A percentile compares a stretch with the other conserved stretches of the same genome.
phyloP scores from a whole-genome alignment of 2,113 vertebrate genomes.

The Benitochromis conjunctus region DNA sequence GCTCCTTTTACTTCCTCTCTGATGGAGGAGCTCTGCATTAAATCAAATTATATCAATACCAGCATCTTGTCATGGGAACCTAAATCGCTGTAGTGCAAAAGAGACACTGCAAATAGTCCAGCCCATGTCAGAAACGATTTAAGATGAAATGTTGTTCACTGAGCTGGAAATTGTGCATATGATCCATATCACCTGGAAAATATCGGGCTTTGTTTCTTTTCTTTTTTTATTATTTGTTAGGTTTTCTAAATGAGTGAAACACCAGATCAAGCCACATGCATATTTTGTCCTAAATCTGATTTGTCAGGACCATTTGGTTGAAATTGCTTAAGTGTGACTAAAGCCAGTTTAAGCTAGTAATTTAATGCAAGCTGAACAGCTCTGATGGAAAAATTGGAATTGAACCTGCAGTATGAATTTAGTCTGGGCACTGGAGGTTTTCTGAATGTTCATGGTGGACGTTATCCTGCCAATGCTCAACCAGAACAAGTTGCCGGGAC shows the following conservation, averaged over 20 bases:
- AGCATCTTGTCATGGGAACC: background rate
- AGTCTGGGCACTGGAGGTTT: background rate
- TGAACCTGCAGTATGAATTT: background rate
- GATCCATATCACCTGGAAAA: background rate
- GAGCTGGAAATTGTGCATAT: background rate
- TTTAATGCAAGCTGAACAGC: background rate
- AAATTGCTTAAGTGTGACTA: background rate
- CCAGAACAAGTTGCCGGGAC: background rate
- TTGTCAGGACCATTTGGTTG: background rate
- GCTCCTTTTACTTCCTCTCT: background rate
- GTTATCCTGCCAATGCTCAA: background rate
- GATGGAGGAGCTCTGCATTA: conserved; percentile 7
- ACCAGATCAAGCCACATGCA: background rate
- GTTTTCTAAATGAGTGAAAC: background rate
- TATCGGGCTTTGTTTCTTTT: background rate
- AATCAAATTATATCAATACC: conserved; percentile 28
- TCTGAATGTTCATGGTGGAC: background rate
- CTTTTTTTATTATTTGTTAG: background rate
- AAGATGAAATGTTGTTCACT: background rate
- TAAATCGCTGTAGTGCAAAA: conserved; percentile 3
- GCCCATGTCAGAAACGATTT: background rate
- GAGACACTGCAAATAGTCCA: background rate
- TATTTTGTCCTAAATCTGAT: background rate
- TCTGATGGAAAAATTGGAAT: background rate
- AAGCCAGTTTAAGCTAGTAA: background rate